Conservation (phyloP, 2,797 vertebrate genomes). For the Halcyon chelicuti region DNA sequence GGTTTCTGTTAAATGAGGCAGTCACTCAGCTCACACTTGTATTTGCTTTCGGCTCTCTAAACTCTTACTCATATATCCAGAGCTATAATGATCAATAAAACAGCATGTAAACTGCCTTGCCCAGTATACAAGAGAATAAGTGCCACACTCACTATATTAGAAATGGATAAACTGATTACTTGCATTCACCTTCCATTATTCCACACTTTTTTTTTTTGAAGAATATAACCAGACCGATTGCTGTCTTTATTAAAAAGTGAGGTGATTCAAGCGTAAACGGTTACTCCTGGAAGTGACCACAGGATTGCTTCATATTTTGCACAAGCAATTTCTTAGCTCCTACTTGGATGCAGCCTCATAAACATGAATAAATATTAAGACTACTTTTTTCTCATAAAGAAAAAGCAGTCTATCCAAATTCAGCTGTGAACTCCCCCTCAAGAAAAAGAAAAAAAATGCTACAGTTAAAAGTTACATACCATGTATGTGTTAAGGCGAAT, state of each 20-base stretch:
- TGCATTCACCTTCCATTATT: neutral
- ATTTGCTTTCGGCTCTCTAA: neutral
- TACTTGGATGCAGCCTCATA: neutral
- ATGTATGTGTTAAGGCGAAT: neutral
- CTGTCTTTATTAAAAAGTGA: neutral
- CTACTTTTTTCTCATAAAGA: neutral
- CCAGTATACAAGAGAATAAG: neutral
- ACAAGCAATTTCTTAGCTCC: neutral
- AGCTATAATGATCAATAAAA: neutral
- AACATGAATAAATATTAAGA: conserved; percentile 16
- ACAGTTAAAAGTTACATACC: neutral
- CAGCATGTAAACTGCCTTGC: neutral
- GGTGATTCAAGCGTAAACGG: neutral
- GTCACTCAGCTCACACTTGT: neutral
- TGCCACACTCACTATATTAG: neutral
- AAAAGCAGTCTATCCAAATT: neutral
- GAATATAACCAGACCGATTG: neutral
- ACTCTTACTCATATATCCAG: neutral
- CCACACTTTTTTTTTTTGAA: neutral
- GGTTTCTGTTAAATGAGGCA: neutral
- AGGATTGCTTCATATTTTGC: neutral
- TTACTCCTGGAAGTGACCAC: neutral
- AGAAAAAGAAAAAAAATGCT: neutral
- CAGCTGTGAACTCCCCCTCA: neutral
- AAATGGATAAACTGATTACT: neutral